Percentiles rank a stretch among this genome's conserved stretches.
Conservation (phyloP, 2,888 invertebrate genomes). For the Leptogaster cylindrica region DNA sequence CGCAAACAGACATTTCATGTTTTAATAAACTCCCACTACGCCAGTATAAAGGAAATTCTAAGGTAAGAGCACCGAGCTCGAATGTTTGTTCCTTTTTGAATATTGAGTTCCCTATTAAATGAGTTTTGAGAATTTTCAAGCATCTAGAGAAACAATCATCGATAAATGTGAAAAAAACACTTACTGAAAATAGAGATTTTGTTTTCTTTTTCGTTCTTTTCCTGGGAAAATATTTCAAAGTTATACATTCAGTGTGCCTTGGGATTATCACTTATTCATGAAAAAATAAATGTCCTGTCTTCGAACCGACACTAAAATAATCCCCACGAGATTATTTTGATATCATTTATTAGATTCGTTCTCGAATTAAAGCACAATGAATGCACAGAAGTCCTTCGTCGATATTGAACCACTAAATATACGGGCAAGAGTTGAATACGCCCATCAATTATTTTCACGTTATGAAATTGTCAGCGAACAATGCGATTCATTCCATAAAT, state of each 20-base stretch:
- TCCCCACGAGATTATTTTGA: too few relatives aligned
- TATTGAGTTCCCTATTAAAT: slow-evolving; percentile 22
- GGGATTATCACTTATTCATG: neutral
- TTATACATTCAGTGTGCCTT: neutral
- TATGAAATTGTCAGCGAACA: neutral
- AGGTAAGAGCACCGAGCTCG: neutral
- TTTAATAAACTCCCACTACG: slow-evolving; percentile 33
- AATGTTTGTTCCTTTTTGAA: neutral
- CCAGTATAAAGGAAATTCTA: slow-evolving; percentile 5
- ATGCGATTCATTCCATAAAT: neutral
- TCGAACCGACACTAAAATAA: neutral
- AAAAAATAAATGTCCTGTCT: neutral
- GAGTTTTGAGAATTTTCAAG: slow-evolving; percentile 7
- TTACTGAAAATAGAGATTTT: too few relatives aligned
- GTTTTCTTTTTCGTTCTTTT: too few relatives aligned
- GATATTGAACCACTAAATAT: too few relatives aligned
- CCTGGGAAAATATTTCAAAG: too few relatives aligned
- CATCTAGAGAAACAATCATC: slow-evolving; percentile 3
- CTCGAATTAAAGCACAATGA: too few relatives aligned
- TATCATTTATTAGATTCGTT: too few relatives aligned
- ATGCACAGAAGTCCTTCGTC: too few relatives aligned
- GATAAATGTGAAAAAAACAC: too few relatives aligned
- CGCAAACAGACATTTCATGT: slow-evolving; percentile 34
- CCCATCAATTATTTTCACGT: slow-evolving; percentile 14
- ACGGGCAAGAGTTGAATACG: too few relatives aligned